Evolutionary conservation across 2,888 invertebrate species (phyloP).

Genomic region (Leptopilina syphax): DNA sequence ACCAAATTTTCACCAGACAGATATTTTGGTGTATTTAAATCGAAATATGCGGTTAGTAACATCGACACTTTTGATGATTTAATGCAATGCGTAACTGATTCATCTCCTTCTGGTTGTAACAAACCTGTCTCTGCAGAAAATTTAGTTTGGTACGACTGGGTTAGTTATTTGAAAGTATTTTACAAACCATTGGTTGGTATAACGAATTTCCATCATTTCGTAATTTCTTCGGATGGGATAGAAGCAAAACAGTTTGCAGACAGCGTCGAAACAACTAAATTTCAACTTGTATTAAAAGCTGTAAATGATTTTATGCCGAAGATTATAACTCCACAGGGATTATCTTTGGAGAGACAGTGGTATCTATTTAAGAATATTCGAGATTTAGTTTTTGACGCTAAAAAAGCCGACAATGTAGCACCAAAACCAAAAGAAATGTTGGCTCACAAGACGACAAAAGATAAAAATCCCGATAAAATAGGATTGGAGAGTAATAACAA

Average conservation of each 20-base stretch:
- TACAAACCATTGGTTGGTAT: conserved; percentile 25
- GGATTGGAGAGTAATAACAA: not conserved
- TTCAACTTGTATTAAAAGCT: conserved; percentile 4
- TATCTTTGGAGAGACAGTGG: conserved; percentile 12
- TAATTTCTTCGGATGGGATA: not conserved
- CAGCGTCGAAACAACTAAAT: not conserved
- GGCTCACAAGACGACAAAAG: not conserved
- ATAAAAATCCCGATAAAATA: conserved; percentile 1
- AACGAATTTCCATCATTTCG: not conserved
- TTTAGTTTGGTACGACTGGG: conserved; percentile 29
- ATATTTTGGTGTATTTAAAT: conserved; percentile 11
- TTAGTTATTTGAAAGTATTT: not conserved
- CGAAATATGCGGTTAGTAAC: not conserved
- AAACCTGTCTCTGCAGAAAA: conserved; percentile 7
- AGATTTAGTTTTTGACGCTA: not conserved
- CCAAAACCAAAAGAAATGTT: conserved; percentile 11
- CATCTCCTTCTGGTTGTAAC: not conserved
- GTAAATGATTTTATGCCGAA: conserved; percentile 3
- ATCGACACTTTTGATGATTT: conserved; percentile 9
- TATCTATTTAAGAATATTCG: conserved; percentile 7
- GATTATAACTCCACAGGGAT: not conserved
- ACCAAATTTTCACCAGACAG: conserved; percentile 24
- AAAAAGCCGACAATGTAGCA: not conserved
- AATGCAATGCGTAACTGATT: not conserved
- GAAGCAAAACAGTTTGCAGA: not conserved